Base-by-base conservation (phyloP, 1,140 invertebrate genomes). In the Caenorhabditis remanei region DNA sequence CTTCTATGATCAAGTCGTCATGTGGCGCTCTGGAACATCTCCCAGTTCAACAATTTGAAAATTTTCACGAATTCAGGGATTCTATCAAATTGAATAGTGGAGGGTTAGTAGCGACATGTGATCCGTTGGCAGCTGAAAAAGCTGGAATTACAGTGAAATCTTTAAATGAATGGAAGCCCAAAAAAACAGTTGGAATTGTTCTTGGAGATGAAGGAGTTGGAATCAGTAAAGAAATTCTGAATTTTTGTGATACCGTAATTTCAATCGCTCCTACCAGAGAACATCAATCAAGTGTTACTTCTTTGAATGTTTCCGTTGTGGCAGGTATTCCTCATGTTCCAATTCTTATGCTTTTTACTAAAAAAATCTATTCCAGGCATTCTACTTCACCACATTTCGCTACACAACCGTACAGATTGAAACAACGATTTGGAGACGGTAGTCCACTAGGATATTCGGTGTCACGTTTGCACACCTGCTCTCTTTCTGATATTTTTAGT, bases 291-390 rank as follows among this genome's bases (percentile, higher is more conserved):
- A 71, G 67, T 58, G 82, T 87, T 4, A 61, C 53, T 5, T 87
- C 86, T 19, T 48, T 87, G 40, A 87, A 87, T 67, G 86, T 87
- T 24, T 87, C 86, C 16, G 86, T 87, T 46, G 86, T 87, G 4
- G 86, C 86, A 82, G 86, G 86, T 71, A 79, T 32, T 11, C 24
- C 4, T 19, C 32, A 32, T 32, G 32, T 32, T 32, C 16, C n/a
- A 58, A n/a, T 16, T n/a, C 3, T n/a, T n/a, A 21, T 58, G 3
- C 21, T n/a, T 58, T 6, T 8, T n/a, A 58, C n/a, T 5, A n/a
- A n/a, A 58, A 2, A n/a, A 58, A 58, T 58, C 9, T 58, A 63
- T 79, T 79, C 46, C 71, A 79, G 71, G 71, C n/a, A 79, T 79
- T 40, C 43, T 79, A 2, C 46, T 79, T 24, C 71, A 79, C n/a